Base-by-base conservation (phyloP, 2,797 vertebrate species). In the Ammospiza maritima region DNA sequence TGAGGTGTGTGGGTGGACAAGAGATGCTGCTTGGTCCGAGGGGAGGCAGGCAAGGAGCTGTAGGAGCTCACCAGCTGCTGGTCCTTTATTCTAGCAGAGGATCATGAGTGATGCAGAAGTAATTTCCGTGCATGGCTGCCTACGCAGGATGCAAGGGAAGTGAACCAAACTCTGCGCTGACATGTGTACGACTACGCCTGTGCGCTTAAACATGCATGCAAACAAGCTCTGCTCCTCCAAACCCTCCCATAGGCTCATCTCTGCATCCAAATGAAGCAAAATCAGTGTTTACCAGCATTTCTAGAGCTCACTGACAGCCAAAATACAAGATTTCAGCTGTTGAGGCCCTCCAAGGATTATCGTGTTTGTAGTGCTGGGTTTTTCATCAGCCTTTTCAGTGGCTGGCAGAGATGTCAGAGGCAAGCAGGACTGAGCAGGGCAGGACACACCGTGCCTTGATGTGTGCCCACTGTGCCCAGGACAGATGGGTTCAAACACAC, bases 261-360 rank as follows among this genome's bases (percentile, higher is more conserved):
- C 83, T 54, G 94, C 93, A 95, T 94, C 86, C 92, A 95, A 94
- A 96, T 96, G 92, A 96, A 97, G 95, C 88, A 66, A 58, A 82
- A 77, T 40, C 91, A 79, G 71, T 73, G 88, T 92, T 94, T 94
- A 89, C 85, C 93, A 76, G 73, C 67, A 13, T 88, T 92, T 76
- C 90, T n/a, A 38, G 71, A 82, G 80, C 86, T 92, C 74, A 0
- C 57, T 77, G 88, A 84, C 89, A 93, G 90, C 72, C 93, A 87
- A 93, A 95, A 82, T 11, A 95, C 67, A 87, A 89, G 77, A 95
- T 88, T 79, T 86, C 80, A 56, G 79, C 79, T 85, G 78, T 61
- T 8, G 82, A 84, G 45, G 67, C 88, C 67, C 86, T 90, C 80
- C 64, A 69, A 90, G 90, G 91, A 93, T 76, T 88, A 78, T 4